Percentiles rank a stretch among this genome's conserved stretches.
These are phyloP conservation scores for Rostratula benghalensis DNA, from an alignment of 2,113 vertebrate species.

Conservation along the genomic window DNA sequence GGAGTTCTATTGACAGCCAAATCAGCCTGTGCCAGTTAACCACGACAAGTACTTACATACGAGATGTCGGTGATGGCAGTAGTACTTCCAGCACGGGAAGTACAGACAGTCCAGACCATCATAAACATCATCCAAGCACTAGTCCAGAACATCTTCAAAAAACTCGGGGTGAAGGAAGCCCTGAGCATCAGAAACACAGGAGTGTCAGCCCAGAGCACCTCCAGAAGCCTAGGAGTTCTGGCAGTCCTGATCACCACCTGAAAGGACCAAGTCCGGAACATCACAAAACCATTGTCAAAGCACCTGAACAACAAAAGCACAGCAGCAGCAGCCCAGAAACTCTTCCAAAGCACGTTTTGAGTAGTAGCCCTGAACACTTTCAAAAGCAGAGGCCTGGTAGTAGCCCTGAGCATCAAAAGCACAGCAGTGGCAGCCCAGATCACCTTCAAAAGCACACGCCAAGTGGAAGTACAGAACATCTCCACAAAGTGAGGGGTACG, in stretches of 20 bases:
- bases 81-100: constrained; percentile 91
- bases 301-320: constrained; percentile 79
- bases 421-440: constrained; percentile 77
- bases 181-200: constrained; percentile 80
- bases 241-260: constrained; percentile 81
- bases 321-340: constrained; percentile 78
- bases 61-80: constrained; percentile 93
- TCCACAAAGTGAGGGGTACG: constrained; percentile 85
- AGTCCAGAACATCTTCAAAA: constrained; percentile 86
- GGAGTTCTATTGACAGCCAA: constrained; percentile 91
- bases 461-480: constrained; percentile 84
- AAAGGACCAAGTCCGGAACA: constrained; percentile 85
- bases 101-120: constrained; percentile 83
- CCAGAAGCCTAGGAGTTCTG: constrained; percentile 73
- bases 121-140: constrained; percentile 72
- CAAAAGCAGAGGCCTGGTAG: constrained; percentile 83
- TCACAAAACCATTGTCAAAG: constrained; percentile 78
- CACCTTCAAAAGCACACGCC: constrained; percentile 81
- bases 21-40: constrained; percentile 85
- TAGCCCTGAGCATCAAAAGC: constrained; percentile 81
- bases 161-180: constrained; percentile 80
- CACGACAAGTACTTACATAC: constrained; percentile 72
- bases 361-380: constrained; percentile 85
- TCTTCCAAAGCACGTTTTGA: constrained; percentile 80
- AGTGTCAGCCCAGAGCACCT: constrained; percentile 89